phyloP scores from a whole-genome alignment of 2,797 vertebrate genomes.

The Alectoris magna region DNA sequence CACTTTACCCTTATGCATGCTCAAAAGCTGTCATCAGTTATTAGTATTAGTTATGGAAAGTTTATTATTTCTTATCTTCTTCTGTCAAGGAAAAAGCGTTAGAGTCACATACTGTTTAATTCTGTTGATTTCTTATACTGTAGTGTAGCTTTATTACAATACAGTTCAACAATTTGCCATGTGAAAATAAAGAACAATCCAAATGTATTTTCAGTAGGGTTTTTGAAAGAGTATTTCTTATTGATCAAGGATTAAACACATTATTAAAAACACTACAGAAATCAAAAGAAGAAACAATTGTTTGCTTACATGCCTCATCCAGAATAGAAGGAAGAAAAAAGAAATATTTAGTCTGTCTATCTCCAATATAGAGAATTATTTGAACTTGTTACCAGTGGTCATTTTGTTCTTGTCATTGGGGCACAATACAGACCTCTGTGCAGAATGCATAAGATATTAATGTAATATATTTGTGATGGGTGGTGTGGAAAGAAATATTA shows the following conservation, averaged over 20 bases:
- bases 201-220: not conserved
- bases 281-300: not conserved
- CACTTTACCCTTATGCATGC: too few species aligned
- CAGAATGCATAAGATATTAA: not conserved
- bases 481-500: not conserved
- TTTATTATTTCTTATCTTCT: too few species aligned
- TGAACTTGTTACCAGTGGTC: not conserved
- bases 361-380: not conserved
- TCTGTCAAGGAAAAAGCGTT: too few species aligned
- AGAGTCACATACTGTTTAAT: too few species aligned
- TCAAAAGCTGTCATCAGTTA: too few species aligned
- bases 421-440: not conserved
- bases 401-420: not conserved
- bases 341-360: not conserved
- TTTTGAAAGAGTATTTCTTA: not conserved
- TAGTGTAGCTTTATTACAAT: too few species aligned
- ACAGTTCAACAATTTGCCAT: too few species aligned
- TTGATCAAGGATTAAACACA: not conserved
- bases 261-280: not conserved
- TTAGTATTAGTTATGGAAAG: too few species aligned
- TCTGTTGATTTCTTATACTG: too few species aligned
- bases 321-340: not conserved
- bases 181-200: not conserved
- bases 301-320: not conserved
- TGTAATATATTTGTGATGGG: not conserved